These are phyloP conservation scores for Hydrophis major DNA, from an alignment of 2,797 vertebrate species.

Conservation along the genomic window DNA sequence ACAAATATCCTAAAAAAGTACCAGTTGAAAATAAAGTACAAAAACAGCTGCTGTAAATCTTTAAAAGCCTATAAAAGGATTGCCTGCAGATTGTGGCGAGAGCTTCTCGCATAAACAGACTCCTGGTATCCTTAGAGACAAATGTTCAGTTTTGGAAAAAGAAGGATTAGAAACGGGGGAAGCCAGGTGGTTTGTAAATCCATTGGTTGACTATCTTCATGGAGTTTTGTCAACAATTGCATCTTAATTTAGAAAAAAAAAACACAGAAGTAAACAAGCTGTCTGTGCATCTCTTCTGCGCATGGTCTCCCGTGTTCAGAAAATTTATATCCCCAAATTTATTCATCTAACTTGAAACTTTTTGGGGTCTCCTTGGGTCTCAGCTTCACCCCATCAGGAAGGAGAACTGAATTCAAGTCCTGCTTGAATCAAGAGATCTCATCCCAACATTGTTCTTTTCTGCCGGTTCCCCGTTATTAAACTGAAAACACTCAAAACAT, in stretches of 20 bases:
- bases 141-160: background rate
- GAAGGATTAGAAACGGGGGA: background rate
- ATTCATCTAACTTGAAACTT: background rate
- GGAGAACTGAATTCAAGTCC: background rate
- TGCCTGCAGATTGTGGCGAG: background rate
- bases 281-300: background rate
- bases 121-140: background rate
- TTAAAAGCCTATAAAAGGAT: background rate
- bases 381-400: background rate
- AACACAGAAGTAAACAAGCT: background rate
- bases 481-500: background rate
- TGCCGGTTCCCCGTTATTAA: conserved; percentile 13
- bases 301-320: background rate
- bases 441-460: background rate
- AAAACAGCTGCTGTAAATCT: background rate
- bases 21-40: background rate
- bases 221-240: background rate
- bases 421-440: background rate
- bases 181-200: background rate
- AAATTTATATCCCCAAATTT: background rate
- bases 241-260: background rate
- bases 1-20: background rate
- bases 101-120: background rate
- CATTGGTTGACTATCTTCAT: background rate
- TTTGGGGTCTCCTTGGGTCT: background rate